These are phyloP conservation scores for Nysson spinosus DNA, from an alignment of 2,888 invertebrate species.

Conservation along the genomic window DNA sequence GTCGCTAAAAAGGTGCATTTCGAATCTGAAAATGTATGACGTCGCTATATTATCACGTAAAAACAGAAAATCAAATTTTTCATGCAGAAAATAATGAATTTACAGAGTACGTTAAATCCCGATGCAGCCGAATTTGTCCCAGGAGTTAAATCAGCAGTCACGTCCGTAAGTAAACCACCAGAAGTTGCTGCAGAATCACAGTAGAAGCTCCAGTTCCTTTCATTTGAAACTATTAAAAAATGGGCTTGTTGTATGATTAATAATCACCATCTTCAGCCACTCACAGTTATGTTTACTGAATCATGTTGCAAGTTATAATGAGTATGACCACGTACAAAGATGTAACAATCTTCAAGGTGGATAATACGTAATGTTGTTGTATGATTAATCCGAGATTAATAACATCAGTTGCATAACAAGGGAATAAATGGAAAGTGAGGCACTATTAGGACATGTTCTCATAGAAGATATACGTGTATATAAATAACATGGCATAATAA, in stretches of 20 bases:
- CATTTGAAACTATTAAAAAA: constrained; percentile 55
- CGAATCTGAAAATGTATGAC: neutral
- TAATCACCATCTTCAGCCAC: constrained; percentile 60
- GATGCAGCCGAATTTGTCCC: constrained; percentile 92
- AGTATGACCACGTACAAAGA: constrained; percentile 63
- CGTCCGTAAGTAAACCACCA: constrained; percentile 64
- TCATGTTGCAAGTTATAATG: constrained; percentile 65
- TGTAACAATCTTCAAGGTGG: constrained; percentile 52
- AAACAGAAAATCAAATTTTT: neutral
- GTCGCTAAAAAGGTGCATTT: constrained; percentile 72
- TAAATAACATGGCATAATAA: constrained; percentile 45
- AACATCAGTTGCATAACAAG: constrained; percentile 55
- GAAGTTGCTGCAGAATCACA: constrained; percentile 72
- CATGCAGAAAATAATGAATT: too few relatives aligned
- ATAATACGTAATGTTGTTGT: constrained; percentile 52
- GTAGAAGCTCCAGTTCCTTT: constrained; percentile 66
- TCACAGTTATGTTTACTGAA: constrained; percentile 62
- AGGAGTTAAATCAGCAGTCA: constrained; percentile 65
- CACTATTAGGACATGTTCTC: constrained; percentile 57
- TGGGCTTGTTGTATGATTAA: constrained; percentile 62
- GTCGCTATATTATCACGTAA: neutral
- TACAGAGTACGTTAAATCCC: constrained; percentile 88
- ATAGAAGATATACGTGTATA: too few relatives aligned
- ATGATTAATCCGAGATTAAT: constrained; percentile 50
- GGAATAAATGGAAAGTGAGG: constrained; percentile 38